Conservation (phyloP, 2,797 vertebrate species). For the Ctenochaetus hawaiiensis region DNA sequence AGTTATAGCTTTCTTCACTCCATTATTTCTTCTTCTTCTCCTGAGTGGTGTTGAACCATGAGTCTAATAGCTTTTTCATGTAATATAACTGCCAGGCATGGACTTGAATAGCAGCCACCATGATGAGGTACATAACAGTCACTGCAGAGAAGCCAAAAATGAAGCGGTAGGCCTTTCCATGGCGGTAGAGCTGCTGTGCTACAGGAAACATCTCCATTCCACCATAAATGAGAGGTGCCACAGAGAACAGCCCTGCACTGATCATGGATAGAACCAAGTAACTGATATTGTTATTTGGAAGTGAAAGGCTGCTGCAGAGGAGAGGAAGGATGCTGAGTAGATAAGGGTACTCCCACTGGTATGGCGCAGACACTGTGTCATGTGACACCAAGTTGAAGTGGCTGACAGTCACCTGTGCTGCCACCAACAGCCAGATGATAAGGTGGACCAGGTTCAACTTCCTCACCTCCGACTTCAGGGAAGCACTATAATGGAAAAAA, state of each 20-base stretch:
- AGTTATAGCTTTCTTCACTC: slow-evolving; percentile 12
- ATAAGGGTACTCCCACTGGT: slow-evolving; percentile 98
- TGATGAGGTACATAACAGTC: slow-evolving; percentile 94
- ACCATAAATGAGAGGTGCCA: slow-evolving; percentile 96
- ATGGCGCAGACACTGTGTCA: slow-evolving; percentile 93
- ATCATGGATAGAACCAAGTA: slow-evolving; percentile 98
- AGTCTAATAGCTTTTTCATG: slow-evolving; percentile 98
- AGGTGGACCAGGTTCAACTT: slow-evolving; percentile 94
- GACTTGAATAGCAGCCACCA: slow-evolving; percentile 94
- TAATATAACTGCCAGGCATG: slow-evolving; percentile 98
- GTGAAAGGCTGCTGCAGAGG: slow-evolving; percentile 91
- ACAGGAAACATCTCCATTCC: slow-evolving; percentile 99
- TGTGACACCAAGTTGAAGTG: slow-evolving; percentile 91
- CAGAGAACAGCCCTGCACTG: slow-evolving; percentile 94
- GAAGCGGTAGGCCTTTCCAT: slow-evolving; percentile 97
- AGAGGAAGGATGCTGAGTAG: slow-evolving; percentile 93
- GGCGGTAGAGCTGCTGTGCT: slow-evolving; percentile 95
- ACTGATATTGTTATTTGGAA: slow-evolving; percentile 97
- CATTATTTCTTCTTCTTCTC: slow-evolving; percentile 97
- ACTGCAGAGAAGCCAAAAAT: slow-evolving; percentile 97
- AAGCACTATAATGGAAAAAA: slow-evolving; percentile 62
- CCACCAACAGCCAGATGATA: slow-evolving; percentile 92
- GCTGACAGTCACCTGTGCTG: slow-evolving; percentile 90
- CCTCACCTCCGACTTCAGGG: slow-evolving; percentile 91
- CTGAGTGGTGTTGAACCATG: slow-evolving; percentile 97